Base-by-base conservation (phyloP, 2,113 vertebrate species). In the Hydrochoerus hydrochaeris region DNA sequence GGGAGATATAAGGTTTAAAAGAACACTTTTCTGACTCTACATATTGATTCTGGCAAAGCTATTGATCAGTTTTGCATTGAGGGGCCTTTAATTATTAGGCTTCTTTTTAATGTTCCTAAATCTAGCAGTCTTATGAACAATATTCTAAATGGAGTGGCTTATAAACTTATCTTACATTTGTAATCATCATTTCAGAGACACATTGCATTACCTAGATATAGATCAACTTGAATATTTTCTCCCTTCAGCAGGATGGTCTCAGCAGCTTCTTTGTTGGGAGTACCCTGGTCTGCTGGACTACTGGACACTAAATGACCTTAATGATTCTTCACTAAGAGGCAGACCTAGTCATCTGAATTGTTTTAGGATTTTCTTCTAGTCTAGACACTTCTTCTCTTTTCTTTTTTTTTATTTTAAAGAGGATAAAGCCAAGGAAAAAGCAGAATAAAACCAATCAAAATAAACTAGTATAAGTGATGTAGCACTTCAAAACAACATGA, bases 1-100 rank as follows among this genome's bases (percentile, higher is more conserved):
- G 93, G 80, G 62, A 97, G 92, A 97, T 85, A 26, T 81, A 82
- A 81, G 22, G n/a, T 91, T 75, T 86, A 92, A 91, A 0, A 0
- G 38, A 90, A 97, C 46, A 73, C 32, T 96, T 96, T 96, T 82
- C 30, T 94, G 46, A n/a, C 32, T 97, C 20, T 80, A 85, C 91
- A 92, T 98, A 95, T 93, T 26, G 78, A 97, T 94, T 90, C 96
- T 97, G 91, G 26, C 49, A 98, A 97, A 97, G 90, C 67, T 0
- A 11, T 84, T 71, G 35, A 17, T 96, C 82, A 95, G 77, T 52
- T 93, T 20, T 90, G 82, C 85, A 96, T 94, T 96, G 71, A 96
- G 92, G 60, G 38, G 26, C 67, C 85, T 85, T 95, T 95, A 97
- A 62, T 98, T 97, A 97, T 88, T 88, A 65, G 97, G 67, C 94